These are phyloP conservation scores for Dufourea novaeangliae DNA, from an alignment of 1,140 invertebrate genomes.

Conservation along the genomic window DNA sequence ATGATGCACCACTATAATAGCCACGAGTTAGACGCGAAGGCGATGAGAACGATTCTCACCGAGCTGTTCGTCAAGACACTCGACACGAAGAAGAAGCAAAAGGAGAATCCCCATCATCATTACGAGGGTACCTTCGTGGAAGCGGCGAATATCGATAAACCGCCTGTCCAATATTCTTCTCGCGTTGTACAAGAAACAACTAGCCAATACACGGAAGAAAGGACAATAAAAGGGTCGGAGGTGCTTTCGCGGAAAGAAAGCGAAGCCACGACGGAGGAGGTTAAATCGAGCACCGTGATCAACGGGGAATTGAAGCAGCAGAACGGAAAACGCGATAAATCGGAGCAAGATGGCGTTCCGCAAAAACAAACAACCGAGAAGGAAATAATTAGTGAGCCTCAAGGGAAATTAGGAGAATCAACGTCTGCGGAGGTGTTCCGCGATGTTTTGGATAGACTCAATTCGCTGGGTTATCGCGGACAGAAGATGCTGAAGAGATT, in stretches of 20 bases:
- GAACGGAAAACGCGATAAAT: not conserved
- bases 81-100: slow-evolving; percentile 71
- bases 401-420: not conserved
- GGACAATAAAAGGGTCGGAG: not conserved
- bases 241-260: not conserved
- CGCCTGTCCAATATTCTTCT: slow-evolving; percentile 26
- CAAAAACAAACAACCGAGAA: no score
- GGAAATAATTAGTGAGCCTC: not conserved
- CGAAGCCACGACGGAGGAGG: no score
- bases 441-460: slow-evolving; percentile 83
- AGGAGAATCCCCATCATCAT: slow-evolving; percentile 70
- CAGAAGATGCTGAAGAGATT: slow-evolving; percentile 81
- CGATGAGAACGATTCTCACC: slow-evolving; percentile 76
- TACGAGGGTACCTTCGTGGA: slow-evolving; percentile 74
- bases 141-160: slow-evolving; percentile 71
- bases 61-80: slow-evolving; percentile 69
- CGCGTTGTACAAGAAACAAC: not conserved
- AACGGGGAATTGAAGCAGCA: not conserved
- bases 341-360: not conserved
- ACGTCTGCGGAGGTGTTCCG: slow-evolving; percentile 83
- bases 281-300: no score
- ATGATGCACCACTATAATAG: slow-evolving; percentile 66
- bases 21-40: slow-evolving; percentile 78
- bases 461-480: slow-evolving; percentile 82
- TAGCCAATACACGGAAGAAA: not conserved